Percentiles rank a stretch among this genome's conserved stretches.
Evolutionary conservation across 2,797 vertebrate genomes (phyloP).

Genomic region (Apodemus agrarius): DNA sequence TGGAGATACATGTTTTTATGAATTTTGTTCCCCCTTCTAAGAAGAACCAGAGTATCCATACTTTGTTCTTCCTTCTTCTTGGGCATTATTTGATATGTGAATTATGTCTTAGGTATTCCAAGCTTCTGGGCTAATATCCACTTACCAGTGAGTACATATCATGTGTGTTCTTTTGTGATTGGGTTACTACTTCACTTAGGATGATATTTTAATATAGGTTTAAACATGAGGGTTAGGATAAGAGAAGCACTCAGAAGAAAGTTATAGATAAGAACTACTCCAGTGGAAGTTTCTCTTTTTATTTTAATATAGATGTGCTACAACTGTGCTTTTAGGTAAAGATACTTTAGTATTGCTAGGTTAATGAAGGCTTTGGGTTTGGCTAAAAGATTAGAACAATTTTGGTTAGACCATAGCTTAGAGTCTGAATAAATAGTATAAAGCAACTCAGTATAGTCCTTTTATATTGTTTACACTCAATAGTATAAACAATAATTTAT

Average conservation of each 20-base stretch:
- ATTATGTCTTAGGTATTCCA: no score
- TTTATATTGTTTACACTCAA: no score
- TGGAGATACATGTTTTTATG: no score
- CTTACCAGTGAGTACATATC: no score
- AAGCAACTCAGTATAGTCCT: neutral
- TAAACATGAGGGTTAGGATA: neutral
- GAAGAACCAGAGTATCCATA: no score
- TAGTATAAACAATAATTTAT: neutral
- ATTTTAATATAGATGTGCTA: constrained; percentile 28
- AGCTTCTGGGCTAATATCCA: no score
- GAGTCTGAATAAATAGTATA: neutral
- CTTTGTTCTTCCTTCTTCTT: no score
- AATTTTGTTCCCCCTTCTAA: no score
- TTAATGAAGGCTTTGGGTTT: constrained; percentile 29
- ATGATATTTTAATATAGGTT: neutral
- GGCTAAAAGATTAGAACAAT: constrained; percentile 8
- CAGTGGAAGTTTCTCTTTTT: neutral
- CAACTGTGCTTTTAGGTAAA: constrained; percentile 31
- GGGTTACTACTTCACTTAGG: no score
- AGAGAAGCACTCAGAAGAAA: neutral
- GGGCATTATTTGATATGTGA: no score
- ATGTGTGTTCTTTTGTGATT: no score
- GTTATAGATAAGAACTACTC: neutral
- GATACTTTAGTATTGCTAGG: constrained; percentile 31
- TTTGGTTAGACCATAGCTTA: neutral